Base-by-base conservation (phyloP, 2,888 invertebrate species). In the Criorhina ranunculi region DNA sequence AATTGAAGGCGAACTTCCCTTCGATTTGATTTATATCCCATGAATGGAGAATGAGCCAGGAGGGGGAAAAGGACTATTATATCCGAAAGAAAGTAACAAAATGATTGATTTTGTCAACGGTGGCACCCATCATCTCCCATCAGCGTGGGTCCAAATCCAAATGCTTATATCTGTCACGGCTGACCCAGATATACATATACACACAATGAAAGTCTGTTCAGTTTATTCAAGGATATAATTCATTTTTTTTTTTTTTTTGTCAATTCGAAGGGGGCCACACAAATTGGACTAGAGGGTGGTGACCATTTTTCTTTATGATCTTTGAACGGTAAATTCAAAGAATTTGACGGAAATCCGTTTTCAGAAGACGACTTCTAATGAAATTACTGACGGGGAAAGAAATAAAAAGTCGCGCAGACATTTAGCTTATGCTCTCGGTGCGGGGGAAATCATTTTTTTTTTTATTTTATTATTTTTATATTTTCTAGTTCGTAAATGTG, bases 121-220 rank as follows among this genome's bases (percentile, higher is more conserved):
- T 2, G 15, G n/a, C 37, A 37, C 51, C 53, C 53, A 24, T 40
- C 51, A 29, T 40, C 31, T 51, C 44, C 44, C 42, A 42, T 31
- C 19, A 55, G 37, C 24, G 11, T 5, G 64, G 17, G 44, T 67
- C 33, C 33, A 46, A 37, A 70, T 67, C 33, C 33, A 46, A 37
- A 70, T 70, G 29, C 70, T 49, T 17, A 57, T 35, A 70, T 59
- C 70, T 49, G 59, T 49, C 70, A 59, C 35, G 29, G 37, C 59
- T 59, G 70, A 70, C 70, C 70, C 37, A 70, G 70, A 59, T 59
- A 59, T 59, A 70, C 11, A 5, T 17, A 3, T 12, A 15, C 6
- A 8, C 29, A 17, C 35, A 0, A 19, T 12, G 29, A 19, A 35
- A 2, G 8, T 51, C 29, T 29, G 12, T 66, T 37, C 51, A 4